These are phyloP conservation scores for Ammospiza caudacuta DNA, from an alignment of 2,113 vertebrate species.

Conservation along the genomic window DNA sequence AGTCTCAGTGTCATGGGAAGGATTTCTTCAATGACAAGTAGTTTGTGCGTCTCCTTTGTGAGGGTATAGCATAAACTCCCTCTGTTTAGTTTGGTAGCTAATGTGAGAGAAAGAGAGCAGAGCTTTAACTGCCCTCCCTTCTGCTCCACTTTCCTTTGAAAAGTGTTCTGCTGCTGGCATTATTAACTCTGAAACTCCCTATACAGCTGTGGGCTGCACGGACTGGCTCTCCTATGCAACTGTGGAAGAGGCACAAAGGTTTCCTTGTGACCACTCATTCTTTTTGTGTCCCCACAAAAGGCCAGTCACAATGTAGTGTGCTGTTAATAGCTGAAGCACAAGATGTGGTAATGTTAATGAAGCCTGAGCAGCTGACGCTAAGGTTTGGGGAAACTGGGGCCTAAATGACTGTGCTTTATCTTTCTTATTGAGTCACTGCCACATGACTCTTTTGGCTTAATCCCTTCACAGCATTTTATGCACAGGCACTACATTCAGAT, in stretches of 20 bases:
- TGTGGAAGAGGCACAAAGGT: slow-evolving; percentile 59
- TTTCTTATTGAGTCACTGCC: slow-evolving; percentile 55
- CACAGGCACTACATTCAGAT: slow-evolving; percentile 13
- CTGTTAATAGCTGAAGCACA: slow-evolving; percentile 61
- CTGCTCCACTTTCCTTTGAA: slow-evolving; percentile 68
- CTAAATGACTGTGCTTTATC: slow-evolving; percentile 53
- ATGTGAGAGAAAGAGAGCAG: slow-evolving; percentile 51
- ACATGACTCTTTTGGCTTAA: slow-evolving; percentile 53
- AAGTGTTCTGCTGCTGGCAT: slow-evolving; percentile 53
- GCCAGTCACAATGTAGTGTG: slow-evolving; percentile 59
- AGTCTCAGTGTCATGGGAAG: slow-evolving; percentile 28
- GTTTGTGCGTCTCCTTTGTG: slow-evolving; percentile 45
- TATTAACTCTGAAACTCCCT: slow-evolving; percentile 62
- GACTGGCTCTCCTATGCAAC: slow-evolving; percentile 47
- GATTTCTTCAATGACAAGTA: slow-evolving; percentile 50
- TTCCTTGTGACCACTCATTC: slow-evolving; percentile 65
- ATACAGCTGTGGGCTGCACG: slow-evolving; percentile 60
- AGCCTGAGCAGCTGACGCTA: slow-evolving; percentile 63
- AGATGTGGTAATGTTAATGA: slow-evolving; percentile 68
- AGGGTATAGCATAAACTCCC: slow-evolving; percentile 48
- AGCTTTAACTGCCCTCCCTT: slow-evolving; percentile 63
- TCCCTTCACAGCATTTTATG: slow-evolving; percentile 27
- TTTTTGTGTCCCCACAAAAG: slow-evolving; percentile 66
- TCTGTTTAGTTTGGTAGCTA: slow-evolving; percentile 57
- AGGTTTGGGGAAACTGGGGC: slow-evolving; percentile 21